Conservation (phyloP, 2,113 vertebrate species). For the Vombatus ursinus region DNA sequence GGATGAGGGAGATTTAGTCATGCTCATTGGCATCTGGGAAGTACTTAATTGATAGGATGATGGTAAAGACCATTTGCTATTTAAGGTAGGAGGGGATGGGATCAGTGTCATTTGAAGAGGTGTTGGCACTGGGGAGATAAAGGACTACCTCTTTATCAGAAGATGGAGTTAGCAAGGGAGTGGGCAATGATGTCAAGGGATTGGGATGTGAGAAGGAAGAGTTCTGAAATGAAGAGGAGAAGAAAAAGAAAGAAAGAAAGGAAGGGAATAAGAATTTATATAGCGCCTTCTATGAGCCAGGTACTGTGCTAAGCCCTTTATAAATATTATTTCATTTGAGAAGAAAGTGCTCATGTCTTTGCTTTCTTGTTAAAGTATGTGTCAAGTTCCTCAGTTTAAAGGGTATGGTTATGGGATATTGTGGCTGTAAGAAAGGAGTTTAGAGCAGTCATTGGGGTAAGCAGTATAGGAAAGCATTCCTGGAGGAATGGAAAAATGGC, state of each 20-base stretch:
- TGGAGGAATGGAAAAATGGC: not conserved
- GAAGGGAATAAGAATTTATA: not conserved
- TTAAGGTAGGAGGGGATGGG: not conserved
- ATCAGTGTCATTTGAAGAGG: not conserved
- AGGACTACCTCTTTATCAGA: not conserved
- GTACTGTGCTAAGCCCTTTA: not conserved
- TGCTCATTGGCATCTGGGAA: not conserved
- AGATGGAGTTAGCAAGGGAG: not conserved
- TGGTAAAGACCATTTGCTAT: not conserved
- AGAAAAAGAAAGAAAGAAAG: not conserved
- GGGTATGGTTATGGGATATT: not conserved
- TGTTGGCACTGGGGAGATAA: not conserved
- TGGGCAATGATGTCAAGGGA: not conserved
- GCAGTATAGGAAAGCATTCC: not conserved
- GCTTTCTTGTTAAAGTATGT: not conserved
- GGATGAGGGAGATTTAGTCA: not conserved
- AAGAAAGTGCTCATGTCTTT: not conserved
- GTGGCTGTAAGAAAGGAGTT: not conserved
- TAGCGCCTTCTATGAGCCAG: not conserved
- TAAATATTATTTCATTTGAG: not conserved
- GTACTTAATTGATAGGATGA: not conserved
- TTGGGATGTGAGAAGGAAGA: not conserved
- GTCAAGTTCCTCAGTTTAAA: not conserved
- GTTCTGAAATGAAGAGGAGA: not conserved
- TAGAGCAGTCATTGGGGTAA: not conserved